phyloP scores from a whole-genome alignment of 2,888 invertebrate genomes.

The Drosophila engyochracea region DNA sequence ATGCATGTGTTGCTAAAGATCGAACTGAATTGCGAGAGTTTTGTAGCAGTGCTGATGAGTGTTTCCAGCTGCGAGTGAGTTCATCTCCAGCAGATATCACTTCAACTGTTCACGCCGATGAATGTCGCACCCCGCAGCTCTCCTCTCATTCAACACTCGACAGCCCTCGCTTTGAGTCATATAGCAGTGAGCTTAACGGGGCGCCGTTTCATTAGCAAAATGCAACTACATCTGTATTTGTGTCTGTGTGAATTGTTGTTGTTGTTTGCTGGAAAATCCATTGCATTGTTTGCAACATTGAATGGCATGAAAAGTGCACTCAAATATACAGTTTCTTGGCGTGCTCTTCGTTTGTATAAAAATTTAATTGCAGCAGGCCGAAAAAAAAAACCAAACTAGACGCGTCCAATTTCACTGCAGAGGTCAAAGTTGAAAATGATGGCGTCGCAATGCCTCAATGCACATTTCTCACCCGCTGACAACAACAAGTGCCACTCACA shows the following conservation, averaged over 20 bases:
- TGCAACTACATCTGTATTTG: conserved; percentile 27
- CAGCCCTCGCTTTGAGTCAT: conserved; percentile 62
- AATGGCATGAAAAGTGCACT: conserved; percentile 73
- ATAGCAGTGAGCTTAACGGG: conserved; percentile 45
- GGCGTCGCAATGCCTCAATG: conserved; percentile 60
- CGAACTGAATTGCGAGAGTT: neutral
- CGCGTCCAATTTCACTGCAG: conserved; percentile 70
- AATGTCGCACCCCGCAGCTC: conserved; percentile 18
- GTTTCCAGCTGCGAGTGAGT: conserved; percentile 32
- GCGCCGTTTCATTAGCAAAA: conserved; percentile 70
- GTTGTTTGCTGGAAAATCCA: conserved; percentile 56
- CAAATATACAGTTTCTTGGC: conserved; percentile 34
- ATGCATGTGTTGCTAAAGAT: neutral
- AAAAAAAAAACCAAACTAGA: conserved; percentile 43
- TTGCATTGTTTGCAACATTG: conserved; percentile 76
- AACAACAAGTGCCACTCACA: conserved; percentile 62
- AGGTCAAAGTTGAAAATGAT: conserved; percentile 74
- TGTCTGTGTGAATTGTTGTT: conserved; percentile 20
- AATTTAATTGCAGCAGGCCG: conserved; percentile 77
- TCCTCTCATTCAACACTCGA: conserved; percentile 9
- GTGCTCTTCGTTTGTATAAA: conserved; percentile 41
- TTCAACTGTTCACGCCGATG: conserved; percentile 33
- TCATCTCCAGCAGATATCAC: conserved; percentile 44
- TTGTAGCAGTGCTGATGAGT: conserved; percentile 25
- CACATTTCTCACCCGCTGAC: conserved; percentile 46